Evolutionary conservation across 2,797 vertebrate species (phyloP).

Genomic region (Mycteria americana): DNA sequence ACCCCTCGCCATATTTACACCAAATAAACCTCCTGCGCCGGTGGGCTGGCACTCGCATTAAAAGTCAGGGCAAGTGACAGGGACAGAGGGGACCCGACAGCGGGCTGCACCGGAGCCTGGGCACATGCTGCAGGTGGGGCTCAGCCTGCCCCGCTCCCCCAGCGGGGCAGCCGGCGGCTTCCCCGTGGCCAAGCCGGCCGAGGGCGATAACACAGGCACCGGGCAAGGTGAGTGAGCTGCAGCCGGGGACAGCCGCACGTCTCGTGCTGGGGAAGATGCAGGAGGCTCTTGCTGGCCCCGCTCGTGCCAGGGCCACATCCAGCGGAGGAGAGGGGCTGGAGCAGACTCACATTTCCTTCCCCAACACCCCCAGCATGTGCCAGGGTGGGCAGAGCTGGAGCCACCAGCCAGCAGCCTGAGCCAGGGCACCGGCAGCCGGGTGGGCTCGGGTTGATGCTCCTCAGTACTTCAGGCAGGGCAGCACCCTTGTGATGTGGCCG

Average conservation of each 20-base stretch:
- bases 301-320: background rate
- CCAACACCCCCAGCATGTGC: rapidly evolving
- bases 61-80: background rate
- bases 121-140: slow-evolving; percentile 33
- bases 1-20: slow-evolving; percentile 39
- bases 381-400: background rate
- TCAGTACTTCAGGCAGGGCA: background rate
- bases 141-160: background rate
- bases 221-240: slow-evolving; percentile 36
- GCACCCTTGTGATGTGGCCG: rapidly evolving
- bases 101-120: background rate
- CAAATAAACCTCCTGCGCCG: background rate
- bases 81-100: background rate
- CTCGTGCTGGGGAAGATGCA: background rate
- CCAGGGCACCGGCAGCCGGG: rapidly evolving
- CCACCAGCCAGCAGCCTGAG: background rate
- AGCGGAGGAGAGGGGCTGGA: background rate
- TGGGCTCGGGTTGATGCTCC: background rate
- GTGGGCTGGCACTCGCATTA: background rate
- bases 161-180: background rate
- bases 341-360: background rate
- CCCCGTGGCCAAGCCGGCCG: background rate
- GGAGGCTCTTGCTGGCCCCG: background rate
- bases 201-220: background rate
- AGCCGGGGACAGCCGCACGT: rapidly evolving